Evolutionary conservation across 2,888 invertebrate species (phyloP), one percentile per base, ranked within the genome.

Genomic region (Prionchulus punctatus): DNA sequence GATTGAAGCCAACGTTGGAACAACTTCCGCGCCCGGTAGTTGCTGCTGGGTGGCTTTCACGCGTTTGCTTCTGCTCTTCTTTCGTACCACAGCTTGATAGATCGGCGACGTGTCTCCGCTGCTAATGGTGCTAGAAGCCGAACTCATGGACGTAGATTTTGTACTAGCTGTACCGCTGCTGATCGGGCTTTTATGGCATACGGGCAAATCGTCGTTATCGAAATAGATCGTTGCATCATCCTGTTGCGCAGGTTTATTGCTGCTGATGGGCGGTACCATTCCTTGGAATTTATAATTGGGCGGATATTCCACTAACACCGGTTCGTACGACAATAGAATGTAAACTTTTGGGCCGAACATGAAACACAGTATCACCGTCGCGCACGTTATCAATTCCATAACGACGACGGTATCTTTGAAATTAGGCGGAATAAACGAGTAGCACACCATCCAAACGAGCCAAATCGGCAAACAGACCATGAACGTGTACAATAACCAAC

Each of bases 261-360:
- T 12, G 12, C 18, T 18, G 36, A 36, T 36, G n/a, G n/a, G n/a
- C n/a, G n/a, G n/a, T n/a, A n/a, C n/a, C 36, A 36, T 36, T 7
- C 18, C 18, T 18, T 36, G 7, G 12, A 36, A 36, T 36, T 36
- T 36, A 18, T 12, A 36, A 36, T 18, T 18, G 36, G 61, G 60
- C 31, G 65, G 64, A 60, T 61, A 62, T 54, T 69, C 67, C 27
- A 69, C 66, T 21, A 69, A 62, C 15, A 69, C 64, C 26, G 68
- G 67, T 58, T 69, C 69, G 58, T 68, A 69, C 43, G 64, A 64
- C 18, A 69, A 61, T 27, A 69, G 63, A 55, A 69, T 69, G 62
- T 69, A 69, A 52, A 69, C 62, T 45, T 69, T 69, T 3, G 69
- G 67, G 3, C 69, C 69, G 60, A 69, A 69, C 52, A 69, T 61